Conservation (phyloP, 2,113 vertebrate species). For the Donacobius atricapilla region DNA sequence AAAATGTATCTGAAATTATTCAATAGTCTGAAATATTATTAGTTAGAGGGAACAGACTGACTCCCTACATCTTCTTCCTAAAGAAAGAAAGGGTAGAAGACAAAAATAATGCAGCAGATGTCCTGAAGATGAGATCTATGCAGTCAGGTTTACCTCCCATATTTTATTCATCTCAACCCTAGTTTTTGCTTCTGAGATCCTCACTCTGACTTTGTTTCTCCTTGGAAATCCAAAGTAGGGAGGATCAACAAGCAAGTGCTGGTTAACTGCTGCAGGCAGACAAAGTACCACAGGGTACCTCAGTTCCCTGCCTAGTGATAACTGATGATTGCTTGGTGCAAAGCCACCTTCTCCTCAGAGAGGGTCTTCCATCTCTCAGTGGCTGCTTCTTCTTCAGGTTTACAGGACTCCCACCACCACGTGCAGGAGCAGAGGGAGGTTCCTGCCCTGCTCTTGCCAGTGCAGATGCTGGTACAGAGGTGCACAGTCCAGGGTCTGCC, state of each 20-base stretch:
- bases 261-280: background rate
- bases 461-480: background rate
- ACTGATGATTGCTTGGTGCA: background rate
- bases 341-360: background rate
- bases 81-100: background rate
- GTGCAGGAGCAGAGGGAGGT: background rate
- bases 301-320: background rate
- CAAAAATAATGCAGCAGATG: background rate
- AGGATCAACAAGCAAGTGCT: background rate
- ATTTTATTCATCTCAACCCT: background rate
- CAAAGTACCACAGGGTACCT: rapidly evolving
- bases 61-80: background rate
- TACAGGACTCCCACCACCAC: background rate
- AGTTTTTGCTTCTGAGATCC: background rate
- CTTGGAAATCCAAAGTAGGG: background rate
- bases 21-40: background rate
- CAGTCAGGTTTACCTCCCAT: rapidly evolving
- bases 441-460: background rate
- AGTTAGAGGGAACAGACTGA: background rate
- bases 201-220: background rate
- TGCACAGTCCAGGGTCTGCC: background rate
- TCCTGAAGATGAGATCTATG: background rate
- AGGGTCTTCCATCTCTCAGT: background rate
- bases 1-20: background rate
- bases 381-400: background rate